phyloP scores from a whole-genome alignment of 2,113 vertebrate species.

The Trematocara stigmaticum region DNA sequence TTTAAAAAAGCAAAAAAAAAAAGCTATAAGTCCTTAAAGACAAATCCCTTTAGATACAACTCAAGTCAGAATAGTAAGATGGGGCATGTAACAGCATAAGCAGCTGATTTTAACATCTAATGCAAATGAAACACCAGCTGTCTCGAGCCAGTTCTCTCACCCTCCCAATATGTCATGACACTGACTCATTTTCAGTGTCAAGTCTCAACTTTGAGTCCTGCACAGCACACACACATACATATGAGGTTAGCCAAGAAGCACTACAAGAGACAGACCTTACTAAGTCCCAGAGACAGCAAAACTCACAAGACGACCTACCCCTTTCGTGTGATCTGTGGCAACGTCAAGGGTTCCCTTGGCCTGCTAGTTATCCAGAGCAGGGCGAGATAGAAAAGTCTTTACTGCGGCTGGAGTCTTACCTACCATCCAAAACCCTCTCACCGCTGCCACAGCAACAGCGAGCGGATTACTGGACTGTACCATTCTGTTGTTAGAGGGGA shows the following conservation, averaged over 20 bases:
- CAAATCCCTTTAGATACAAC: constrained; percentile 7
- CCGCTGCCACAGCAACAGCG: constrained; percentile 84
- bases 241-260: not conserved
- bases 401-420: constrained; percentile 66
- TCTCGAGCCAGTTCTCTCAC: not conserved
- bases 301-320: constrained; percentile 65
- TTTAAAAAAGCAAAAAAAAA: not conserved
- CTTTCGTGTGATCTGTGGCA: constrained; percentile 58
- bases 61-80: not conserved
- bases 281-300: not conserved
- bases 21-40: not conserved
- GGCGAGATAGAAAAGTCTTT: constrained; percentile 62
- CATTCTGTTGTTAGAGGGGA: constrained; percentile 81
- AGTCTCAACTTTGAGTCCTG: constrained; percentile 29
- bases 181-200: constrained; percentile 13
- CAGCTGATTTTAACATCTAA: not conserved
- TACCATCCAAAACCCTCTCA: constrained; percentile 78
- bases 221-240: not conserved
- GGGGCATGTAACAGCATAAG: not conserved
- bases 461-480: constrained; percentile 86
- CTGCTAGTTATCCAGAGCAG: constrained; percentile 70
- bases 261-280: not conserved
- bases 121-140: not conserved
- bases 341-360: constrained; percentile 47
- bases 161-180: constrained; percentile 8